Evolutionary conservation across 2,888 invertebrate species (phyloP).

Genomic region (Ennomos quercinarius): DNA sequence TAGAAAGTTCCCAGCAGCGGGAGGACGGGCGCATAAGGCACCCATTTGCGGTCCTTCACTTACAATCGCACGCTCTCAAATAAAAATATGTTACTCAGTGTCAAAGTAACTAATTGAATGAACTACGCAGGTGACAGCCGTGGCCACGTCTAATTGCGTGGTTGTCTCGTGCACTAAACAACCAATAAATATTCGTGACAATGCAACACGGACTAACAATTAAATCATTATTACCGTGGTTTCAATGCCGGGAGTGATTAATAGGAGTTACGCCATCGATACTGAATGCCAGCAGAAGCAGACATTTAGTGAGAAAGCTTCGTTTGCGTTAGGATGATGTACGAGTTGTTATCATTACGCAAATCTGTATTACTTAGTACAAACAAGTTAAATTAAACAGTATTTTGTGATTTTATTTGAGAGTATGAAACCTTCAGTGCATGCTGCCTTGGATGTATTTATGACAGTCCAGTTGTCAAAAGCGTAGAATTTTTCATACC

Average conservation of each 20-base stretch:
- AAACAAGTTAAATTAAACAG: too few relatives aligned
- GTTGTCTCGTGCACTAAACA: slow-evolving; percentile 42
- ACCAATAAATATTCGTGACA: slow-evolving; percentile 42
- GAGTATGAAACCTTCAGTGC: too few relatives aligned
- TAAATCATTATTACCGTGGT: slow-evolving; percentile 17
- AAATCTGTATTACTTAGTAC: too few relatives aligned
- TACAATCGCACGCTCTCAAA: neutral
- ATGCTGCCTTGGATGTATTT: too few relatives aligned
- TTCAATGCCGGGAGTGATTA: slow-evolving; percentile 15
- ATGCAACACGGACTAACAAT: slow-evolving; percentile 35
- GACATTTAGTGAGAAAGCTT: too few relatives aligned
- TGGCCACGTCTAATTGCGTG: slow-evolving; percentile 20
- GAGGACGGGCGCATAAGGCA: too few relatives aligned
- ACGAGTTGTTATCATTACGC: too few relatives aligned
- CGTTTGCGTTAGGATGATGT: too few relatives aligned
- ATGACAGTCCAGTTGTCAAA: too few relatives aligned
- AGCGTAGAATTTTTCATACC: too few relatives aligned
- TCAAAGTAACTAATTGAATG: slow-evolving; percentile 8
- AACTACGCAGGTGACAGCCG: slow-evolving; percentile 20
- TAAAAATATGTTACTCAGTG: neutral
- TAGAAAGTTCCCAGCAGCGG: too few relatives aligned
- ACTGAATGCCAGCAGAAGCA: neutral
- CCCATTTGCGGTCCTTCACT: neutral
- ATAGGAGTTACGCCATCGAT: slow-evolving; percentile 24
- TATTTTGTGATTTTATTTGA: too few relatives aligned